Conservation (phyloP, 2,888 invertebrate species). For the Pantelozetes paolii region DNA sequence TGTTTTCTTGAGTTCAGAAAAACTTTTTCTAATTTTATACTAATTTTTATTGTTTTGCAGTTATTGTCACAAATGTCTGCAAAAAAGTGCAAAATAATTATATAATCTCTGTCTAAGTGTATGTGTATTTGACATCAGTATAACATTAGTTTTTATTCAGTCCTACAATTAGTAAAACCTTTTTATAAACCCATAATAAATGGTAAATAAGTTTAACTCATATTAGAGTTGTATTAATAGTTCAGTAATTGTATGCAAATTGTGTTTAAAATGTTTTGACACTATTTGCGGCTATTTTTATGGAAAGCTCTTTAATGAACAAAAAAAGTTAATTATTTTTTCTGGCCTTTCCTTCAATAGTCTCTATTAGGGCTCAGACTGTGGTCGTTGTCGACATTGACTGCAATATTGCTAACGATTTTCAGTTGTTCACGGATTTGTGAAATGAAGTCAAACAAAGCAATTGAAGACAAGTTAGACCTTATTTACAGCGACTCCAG, state of each 20-base stretch:
- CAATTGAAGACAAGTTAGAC: not conserved
- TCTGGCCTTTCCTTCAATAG: not conserved
- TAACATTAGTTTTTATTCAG: not conserved
- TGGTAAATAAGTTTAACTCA: no score
- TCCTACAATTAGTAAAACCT: no score
- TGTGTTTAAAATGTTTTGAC: not conserved
- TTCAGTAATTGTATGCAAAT: not conserved
- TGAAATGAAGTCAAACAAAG: not conserved
- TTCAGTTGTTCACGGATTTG: not conserved
- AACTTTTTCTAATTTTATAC: constrained; percentile 16
- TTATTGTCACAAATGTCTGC: constrained; percentile 22
- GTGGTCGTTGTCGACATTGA: not conserved
- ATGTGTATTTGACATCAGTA: no score
- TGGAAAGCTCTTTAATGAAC: not conserved
- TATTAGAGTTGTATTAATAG: no score
- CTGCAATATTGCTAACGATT: not conserved
- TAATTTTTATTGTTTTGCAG: constrained; percentile 7
- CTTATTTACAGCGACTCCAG: constrained; percentile 37
- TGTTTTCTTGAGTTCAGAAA: no score
- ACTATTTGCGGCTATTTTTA: not conserved
- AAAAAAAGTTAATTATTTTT: not conserved
- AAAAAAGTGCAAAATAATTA: no score
- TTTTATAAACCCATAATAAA: no score
- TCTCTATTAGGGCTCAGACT: not conserved
- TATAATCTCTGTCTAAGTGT: no score